Base-by-base conservation (phyloP, 2,113 vertebrate genomes). In the Ranitomeya variabilis region DNA sequence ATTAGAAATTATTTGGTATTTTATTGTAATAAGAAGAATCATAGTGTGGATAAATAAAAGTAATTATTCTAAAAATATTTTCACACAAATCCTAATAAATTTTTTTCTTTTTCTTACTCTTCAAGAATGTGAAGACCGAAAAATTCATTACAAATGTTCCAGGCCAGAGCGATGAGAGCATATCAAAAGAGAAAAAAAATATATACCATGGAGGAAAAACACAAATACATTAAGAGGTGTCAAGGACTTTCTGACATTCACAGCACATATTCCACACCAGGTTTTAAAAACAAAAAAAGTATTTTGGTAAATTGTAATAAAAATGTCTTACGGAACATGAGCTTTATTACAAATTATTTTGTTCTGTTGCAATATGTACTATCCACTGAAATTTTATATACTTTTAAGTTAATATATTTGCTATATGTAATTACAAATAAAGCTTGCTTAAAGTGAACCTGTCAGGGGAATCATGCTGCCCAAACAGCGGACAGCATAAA, bases 211-310 rank as follows among this genome's bases (percentile, higher is more conserved):
- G 81, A 52, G 62, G 45, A n/a, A 52, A 83, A 83, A 83, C 26
- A 64, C 37, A 66, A 51, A 83, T n/a, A 71, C 23, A 67, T 54
- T 23, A 79, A 55, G 51, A 31, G 23, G 15, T 59, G 54, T 84
- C 64, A 84, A 84, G 66, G 60, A 54, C 82, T 69, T 14, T 1
- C 4, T 71, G 66, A 84, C 64, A 71, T 84, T 55, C 45, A 84
- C 62, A 67, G 23, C 31, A 52, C 21, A 80, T 57, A 57, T 13
- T 80, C 12, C n/a, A 14, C 54, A 80, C n/a, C 6, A 26, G n/a
- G 19, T 80, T 23, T 13, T 54, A 52, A 10, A 77, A 31, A 80
- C 18, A 45, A 74, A 16, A 74, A 45, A 73, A 31, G 26, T 7
- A 73, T 15, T 31, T 15, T 71, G 16, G 19, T 2, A n/a, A 66